Evolutionary conservation across 2,797 vertebrate species (phyloP), one percentile per base, ranked within the genome.

Genomic region (Labroides dimidiatus): DNA sequence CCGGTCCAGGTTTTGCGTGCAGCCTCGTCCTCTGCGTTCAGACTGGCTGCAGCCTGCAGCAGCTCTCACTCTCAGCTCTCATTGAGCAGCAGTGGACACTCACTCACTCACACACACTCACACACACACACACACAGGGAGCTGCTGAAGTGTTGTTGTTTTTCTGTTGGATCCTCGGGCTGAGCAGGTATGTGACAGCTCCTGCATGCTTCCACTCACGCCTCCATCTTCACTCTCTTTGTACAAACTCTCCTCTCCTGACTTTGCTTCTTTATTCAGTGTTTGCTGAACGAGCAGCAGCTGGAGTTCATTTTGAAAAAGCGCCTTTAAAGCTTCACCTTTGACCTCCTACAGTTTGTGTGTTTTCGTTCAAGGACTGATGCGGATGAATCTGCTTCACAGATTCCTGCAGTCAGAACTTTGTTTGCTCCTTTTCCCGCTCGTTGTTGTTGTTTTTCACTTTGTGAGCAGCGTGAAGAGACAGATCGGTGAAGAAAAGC

Each of bases 131-230:
- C 30, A 33, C 30, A 33, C 30, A 33, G 4, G 7, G 16, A 57
- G 17, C 60, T 21, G 0, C 37, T 39, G 30, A 61, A 3, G 2
- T 33, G 17, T 20, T 44, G 44, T 61, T 54, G 33, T 50, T 62
- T 53, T 50, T 75, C 66, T 61, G 50, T 3, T 57, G 65, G 27
- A 44, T 45, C 45, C 2, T 47, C 15, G 30, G 44, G 1, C 24
- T 0, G 51, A 59, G 63, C 69, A 83, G 84, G 84, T 85, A 59
- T 1, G 83, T 69, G 39, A 42, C 42, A n/a, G 3, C 57, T 53
- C 42, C 13, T 21, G 45, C 56, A 12, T 11, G 37, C 37, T 27
- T 13, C 8, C 7, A 16, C 3, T 27, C 16, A n/a, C 39, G 17
- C 8, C 16, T 58, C 6, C 13, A 15, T 9, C 48, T 49, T 27